A percentile compares a stretch with the other conserved stretches of the same genome.
phyloP scores from a whole-genome alignment of 1,140 invertebrate genomes.

The Mycetomoellerius zeteki region DNA sequence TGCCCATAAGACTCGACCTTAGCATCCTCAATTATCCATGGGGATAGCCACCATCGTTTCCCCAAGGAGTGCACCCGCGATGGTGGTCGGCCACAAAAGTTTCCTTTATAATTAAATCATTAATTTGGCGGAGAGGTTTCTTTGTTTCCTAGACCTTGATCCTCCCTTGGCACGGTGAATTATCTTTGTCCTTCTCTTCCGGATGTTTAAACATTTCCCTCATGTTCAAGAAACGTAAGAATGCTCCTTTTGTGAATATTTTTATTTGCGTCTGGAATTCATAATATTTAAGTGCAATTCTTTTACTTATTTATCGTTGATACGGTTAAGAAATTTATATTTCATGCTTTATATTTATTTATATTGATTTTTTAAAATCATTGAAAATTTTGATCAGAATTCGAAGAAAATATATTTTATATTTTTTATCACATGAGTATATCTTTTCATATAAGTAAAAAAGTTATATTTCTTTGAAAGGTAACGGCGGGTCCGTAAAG shows the following conservation, averaged over 20 bases:
- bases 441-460: conserved; percentile 52
- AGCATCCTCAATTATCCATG: conserved; percentile 82
- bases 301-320: neutral
- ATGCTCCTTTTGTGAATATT: neutral
- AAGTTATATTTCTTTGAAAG: conserved; percentile 54
- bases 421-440: conserved; percentile 15
- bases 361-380: conserved; percentile 6
- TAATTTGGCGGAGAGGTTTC: conserved; percentile 77
- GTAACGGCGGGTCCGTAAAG: conserved; percentile 48
- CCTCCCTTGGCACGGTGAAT: conserved; percentile 47
- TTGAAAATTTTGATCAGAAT: conserved; percentile 1
- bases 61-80: conserved; percentile 65
- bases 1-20: conserved; percentile 79
- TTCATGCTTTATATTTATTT: neutral
- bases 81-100: conserved; percentile 76
- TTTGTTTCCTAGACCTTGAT: conserved; percentile 69
- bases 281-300: neutral
- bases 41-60: conserved; percentile 60
- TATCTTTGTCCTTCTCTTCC: conserved; percentile 28
- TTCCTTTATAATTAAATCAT: conserved; percentile 84
- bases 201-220: neutral
- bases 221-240: neutral
- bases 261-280: neutral
- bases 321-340: neutral
- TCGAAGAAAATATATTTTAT: neutral